Conservation (phyloP, 2,888 invertebrate species). For the Mylabris sibirica region DNA sequence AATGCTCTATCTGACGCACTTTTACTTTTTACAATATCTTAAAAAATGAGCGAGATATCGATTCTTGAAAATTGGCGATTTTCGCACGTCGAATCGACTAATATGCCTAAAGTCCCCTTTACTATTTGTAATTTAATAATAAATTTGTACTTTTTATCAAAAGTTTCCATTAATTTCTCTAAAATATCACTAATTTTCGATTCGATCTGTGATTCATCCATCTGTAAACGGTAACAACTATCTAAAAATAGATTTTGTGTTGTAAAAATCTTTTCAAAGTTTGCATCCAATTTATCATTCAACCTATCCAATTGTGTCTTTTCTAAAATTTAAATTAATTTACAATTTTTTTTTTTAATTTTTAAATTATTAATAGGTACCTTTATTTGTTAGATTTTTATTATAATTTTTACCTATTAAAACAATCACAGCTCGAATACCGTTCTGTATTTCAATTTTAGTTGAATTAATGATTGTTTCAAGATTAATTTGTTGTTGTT, state of each 20-base stretch:
- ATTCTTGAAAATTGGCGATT: no score
- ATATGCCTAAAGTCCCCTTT: no score
- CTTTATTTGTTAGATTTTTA: conserved; percentile 40
- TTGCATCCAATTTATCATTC: conserved; percentile 55
- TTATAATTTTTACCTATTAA: conserved; percentile 53
- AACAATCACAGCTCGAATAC: conserved; percentile 52
- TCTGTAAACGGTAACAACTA: conserved; percentile 72
- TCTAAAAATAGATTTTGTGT: conserved; percentile 72
- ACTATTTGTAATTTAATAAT: neutral
- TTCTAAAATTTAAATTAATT: conserved; percentile 30
- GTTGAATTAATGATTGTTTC: conserved; percentile 47
- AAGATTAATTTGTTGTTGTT: conserved; percentile 41
- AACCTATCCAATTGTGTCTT: conserved; percentile 45
- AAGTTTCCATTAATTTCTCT: conserved; percentile 69
- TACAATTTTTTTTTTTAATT: conserved; percentile 12
- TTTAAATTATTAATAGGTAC: conserved; percentile 21
- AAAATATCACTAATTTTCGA: conserved; percentile 69
- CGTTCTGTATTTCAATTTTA: conserved; percentile 55
- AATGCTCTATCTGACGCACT: no score
- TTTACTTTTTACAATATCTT: no score
- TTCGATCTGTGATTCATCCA: conserved; percentile 68
- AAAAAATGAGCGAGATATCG: no score
- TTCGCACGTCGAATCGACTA: no score
- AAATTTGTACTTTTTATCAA: conserved; percentile 67
- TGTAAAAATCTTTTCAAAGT: conserved; percentile 68